Percentiles rank a stretch among this genome's conserved stretches.
phyloP scores from a whole-genome alignment of 2,888 invertebrate species.

The Ectemnius lituratus region DNA sequence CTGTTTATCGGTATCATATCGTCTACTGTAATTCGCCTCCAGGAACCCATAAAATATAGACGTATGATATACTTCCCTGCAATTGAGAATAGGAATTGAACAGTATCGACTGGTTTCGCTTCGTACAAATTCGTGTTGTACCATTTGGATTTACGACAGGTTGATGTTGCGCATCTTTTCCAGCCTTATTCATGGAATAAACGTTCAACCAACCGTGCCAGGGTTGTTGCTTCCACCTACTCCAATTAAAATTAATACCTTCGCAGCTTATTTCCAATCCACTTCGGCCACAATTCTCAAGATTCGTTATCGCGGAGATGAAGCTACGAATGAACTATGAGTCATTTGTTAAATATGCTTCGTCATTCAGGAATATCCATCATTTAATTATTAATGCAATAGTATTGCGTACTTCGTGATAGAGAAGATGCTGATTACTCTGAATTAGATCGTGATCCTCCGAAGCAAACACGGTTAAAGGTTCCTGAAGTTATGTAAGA shows the following conservation, averaged over 20 bases:
- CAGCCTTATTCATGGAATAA: conserved; percentile 77
- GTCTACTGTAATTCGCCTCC: conserved; percentile 78
- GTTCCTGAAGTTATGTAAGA: conserved; percentile 40
- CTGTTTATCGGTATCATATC: conserved; percentile 77
- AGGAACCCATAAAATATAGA: conserved; percentile 78
- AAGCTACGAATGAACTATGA: conserved; percentile 74
- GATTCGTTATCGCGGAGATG: conserved; percentile 73
- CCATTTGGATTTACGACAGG: conserved; percentile 75
- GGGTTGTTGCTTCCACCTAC: conserved; percentile 56
- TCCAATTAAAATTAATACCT: conserved; percentile 68
- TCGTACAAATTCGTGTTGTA: conserved; percentile 35
- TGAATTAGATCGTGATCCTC: conserved; percentile 72
- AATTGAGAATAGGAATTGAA: conserved; percentile 4
- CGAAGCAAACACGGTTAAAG: conserved; percentile 45
- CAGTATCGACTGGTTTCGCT: neutral
- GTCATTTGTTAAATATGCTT: conserved; percentile 27
- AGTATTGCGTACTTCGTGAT: conserved; percentile 67
- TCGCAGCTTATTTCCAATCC: conserved; percentile 69
- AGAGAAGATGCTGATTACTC: conserved; percentile 74
- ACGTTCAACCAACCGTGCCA: conserved; percentile 79
- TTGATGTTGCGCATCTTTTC: conserved; percentile 71
- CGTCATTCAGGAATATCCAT: conserved; percentile 2
- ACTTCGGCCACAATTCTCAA: conserved; percentile 74
- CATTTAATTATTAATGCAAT: neutral
- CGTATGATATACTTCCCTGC: conserved; percentile 79